Conservation (phyloP, 2,113 vertebrate species). For the Hippopotamus amphibius region DNA sequence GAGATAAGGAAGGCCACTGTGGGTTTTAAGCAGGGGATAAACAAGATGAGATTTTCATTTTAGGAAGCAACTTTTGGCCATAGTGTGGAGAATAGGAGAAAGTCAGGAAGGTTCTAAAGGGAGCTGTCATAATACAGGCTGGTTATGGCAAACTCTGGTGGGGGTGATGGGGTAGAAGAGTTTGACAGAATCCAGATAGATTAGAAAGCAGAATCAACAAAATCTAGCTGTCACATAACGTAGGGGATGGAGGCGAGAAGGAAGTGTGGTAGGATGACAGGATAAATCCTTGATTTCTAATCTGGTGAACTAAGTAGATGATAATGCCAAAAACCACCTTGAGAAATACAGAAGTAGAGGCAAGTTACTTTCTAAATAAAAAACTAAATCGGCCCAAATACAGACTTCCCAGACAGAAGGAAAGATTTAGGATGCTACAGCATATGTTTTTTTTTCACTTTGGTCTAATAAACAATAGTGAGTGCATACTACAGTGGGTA, state of each 20-base stretch:
- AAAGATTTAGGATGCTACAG: constrained; percentile 60
- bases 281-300: constrained; percentile 51
- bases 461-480: constrained; percentile 44
- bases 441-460: constrained; percentile 55
- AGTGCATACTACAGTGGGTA: background rate
- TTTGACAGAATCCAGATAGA: constrained; percentile 29
- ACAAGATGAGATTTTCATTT: constrained; percentile 46
- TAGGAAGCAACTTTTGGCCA: constrained; percentile 3
- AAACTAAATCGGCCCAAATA: constrained; percentile 18
- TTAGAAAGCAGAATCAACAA: constrained; percentile 36
- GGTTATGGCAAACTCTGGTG: background rate
- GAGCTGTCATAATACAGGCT: constrained; percentile 35
- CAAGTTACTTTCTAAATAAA: constrained; percentile 58
- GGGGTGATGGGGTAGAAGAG: background rate
- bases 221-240: constrained; percentile 49
- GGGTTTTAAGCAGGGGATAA: constrained; percentile 30
- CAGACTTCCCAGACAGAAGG: background rate
- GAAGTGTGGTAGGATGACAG: background rate
- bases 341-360: constrained; percentile 46
- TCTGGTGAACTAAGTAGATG: constrained; percentile 28
- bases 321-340: constrained; percentile 32
- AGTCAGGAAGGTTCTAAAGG: constrained; percentile 20
- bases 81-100: background rate
- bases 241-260: background rate
- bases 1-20: constrained; percentile 1